These are phyloP conservation scores for Thecophora atra DNA, from an alignment of 2,888 invertebrate species.

Conservation along the genomic window DNA sequence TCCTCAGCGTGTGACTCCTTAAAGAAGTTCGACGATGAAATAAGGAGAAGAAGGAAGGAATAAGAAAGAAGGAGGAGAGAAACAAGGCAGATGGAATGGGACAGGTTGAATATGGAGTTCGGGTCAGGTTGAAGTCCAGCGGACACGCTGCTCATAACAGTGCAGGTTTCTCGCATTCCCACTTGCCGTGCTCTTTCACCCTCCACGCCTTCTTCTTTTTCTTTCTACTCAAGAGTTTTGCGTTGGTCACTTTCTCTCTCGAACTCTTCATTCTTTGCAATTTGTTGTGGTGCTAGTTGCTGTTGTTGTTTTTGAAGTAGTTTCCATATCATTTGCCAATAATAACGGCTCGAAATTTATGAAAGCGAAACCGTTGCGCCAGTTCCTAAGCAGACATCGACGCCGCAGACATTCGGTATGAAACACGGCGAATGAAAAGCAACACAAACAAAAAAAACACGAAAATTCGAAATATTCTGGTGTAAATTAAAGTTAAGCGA, in stretches of 20 bases:
- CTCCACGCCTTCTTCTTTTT: not conserved
- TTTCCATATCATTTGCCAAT: constrained; percentile 12
- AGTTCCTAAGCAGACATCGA: constrained; percentile 49
- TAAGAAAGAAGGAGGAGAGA: not conserved
- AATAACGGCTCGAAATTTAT: constrained; percentile 45
- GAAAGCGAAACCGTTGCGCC: constrained; percentile 49
- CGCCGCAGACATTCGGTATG: constrained; percentile 48
- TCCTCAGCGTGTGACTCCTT: not conserved
- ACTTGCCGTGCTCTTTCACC: not conserved
- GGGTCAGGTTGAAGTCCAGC: too few species aligned
- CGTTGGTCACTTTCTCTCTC: constrained; percentile 20
- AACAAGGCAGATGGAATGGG: too few species aligned
- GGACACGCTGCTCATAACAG: too few species aligned
- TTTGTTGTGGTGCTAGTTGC: not conserved
- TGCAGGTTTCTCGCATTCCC: not conserved
- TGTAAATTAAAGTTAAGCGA: too few species aligned
- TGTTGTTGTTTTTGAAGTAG: not conserved
- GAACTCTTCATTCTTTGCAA: not conserved
- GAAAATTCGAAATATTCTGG: not conserved
- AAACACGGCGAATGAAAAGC: constrained; percentile 24
- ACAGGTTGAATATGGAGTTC: too few species aligned
- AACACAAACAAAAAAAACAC: not conserved
- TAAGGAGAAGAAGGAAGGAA: not conserved
- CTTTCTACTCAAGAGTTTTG: not conserved
- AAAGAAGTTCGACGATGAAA: not conserved